A percentile compares a stretch with the other conserved stretches of the same genome.
These are phyloP conservation scores for Propithecus perrieri DNA, from an alignment of 2,797 vertebrate genomes.

Conservation along the genomic window DNA sequence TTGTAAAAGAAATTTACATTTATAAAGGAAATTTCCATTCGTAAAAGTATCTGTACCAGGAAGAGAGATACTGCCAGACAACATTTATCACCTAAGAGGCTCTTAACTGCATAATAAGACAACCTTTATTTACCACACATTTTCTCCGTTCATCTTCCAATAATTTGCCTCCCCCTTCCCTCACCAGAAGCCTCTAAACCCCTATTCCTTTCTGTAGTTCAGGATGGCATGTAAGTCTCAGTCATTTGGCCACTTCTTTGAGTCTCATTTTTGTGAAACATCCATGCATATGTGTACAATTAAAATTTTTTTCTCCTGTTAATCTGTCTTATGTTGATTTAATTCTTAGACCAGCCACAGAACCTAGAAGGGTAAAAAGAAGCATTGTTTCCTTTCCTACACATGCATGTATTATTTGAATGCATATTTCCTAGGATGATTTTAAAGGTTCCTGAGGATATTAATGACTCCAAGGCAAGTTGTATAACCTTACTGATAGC, in stretches of 20 bases:
- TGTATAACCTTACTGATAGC: not conserved
- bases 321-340: not conserved
- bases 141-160: not conserved
- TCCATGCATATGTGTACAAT: not conserved
- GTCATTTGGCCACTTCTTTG: not conserved
- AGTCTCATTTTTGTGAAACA: not conserved
- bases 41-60: not conserved
- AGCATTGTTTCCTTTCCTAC: not conserved
- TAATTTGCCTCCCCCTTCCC: not conserved
- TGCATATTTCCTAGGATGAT: not conserved
- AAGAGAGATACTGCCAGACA: not conserved
- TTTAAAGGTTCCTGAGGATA: not conserved
- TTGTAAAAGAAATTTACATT: not conserved
- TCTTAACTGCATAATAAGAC: not conserved
- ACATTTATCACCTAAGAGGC: not conserved
- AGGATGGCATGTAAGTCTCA: not conserved
- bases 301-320: not conserved
- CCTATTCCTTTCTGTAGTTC: not conserved
- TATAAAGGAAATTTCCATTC: not conserved
- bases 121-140: not conserved
- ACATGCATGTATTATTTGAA: not conserved
- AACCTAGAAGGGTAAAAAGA: not conserved
- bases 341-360: not conserved
- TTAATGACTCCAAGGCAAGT: not conserved
- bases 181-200: not conserved